Evolutionary conservation across 1,140 invertebrate genomes (phyloP), one percentile per base, ranked within the genome.

Genomic region (Arctopsyche grandis): DNA sequence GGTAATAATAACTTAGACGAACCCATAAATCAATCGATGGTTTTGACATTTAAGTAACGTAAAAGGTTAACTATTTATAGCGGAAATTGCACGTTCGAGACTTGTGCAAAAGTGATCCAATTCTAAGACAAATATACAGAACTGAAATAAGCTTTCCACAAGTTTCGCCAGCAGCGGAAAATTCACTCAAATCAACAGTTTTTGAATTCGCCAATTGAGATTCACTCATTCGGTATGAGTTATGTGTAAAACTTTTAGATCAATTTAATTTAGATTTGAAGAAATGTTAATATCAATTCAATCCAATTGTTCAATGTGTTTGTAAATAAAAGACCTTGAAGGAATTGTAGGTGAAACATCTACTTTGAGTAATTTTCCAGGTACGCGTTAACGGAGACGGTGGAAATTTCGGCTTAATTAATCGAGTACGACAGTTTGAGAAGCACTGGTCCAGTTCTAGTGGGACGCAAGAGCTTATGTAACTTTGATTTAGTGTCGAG

Each of bases 401-500:
- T 14, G 16, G 12, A 3, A 52, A 52, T 52, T 52, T n/a, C 48
- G 12, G 3, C 12, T 19, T 19, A 52, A 52, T 52, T 52, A 52
- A 52, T 52, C 12, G 16, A 52, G 4, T 12, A 12, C 12, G 48
- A 52, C 12, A 52, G 21, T 22, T 60, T 60, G n/a, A 19, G 58
- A 22, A 66, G 12, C 63, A 1, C 21, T 26, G n/a, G 19, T 12
- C 63, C 63, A 9, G 9, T 22, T 24, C 21, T 22, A 24, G 21
- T 22, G 24, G 63, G 22, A 66, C 22, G 38, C 12, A 43, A 9
- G 26, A 12, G 74, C 63, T 76, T 63, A 76, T 76, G 74, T 76
- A 63, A 76, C 74, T 76, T 76, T 76, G 74, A 76, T 76, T 76
- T 76, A 76, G 56, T 58, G 52, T 38, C 21, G 74, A 52, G 74